Percentiles rank a stretch among this genome's conserved stretches.
Evolutionary conservation across 2,113 vertebrate species (phyloP).

Genomic region (Monopterus albus): DNA sequence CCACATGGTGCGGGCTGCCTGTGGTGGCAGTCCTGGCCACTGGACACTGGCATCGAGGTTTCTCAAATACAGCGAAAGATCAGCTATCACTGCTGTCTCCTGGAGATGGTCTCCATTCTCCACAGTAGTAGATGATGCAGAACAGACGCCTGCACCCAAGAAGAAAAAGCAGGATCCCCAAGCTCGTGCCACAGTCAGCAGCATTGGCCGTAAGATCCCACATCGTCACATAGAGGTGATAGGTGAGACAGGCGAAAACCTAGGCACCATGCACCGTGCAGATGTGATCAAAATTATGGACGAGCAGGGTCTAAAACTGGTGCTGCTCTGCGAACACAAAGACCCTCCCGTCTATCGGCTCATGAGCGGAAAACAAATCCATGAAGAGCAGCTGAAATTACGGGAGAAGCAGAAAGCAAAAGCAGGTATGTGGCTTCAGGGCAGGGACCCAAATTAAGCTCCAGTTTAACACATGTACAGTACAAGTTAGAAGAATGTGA

Average conservation of each 20-base stretch:
- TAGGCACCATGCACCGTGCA: slow-evolving; percentile 88
- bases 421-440: slow-evolving; percentile 72
- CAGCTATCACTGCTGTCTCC: background rate
- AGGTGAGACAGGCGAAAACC: slow-evolving; percentile 82
- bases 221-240: slow-evolving; percentile 84
- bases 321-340: slow-evolving; percentile 73
- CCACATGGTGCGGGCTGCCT: slow-evolving; percentile 15
- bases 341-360: slow-evolving; percentile 90
- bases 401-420: slow-evolving; percentile 85
- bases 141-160: slow-evolving; percentile 29
- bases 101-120: slow-evolving; percentile 61
- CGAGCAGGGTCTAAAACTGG: slow-evolving; percentile 83
- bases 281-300: slow-evolving; percentile 88
- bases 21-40: background rate
- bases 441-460: background rate
- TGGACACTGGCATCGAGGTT: slow-evolving; percentile 16
- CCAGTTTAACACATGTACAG: background rate
- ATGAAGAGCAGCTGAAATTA: slow-evolving; percentile 85
- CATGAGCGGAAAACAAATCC: slow-evolving; percentile 91
- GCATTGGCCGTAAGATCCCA: slow-evolving; percentile 87
- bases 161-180: slow-evolving; percentile 68
- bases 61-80: background rate
- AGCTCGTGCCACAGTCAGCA: slow-evolving; percentile 71
- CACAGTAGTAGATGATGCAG: slow-evolving; percentile 63
- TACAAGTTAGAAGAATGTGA: too few relatives aligned